phyloP scores from a whole-genome alignment of 2,888 invertebrate genomes.

The Eupithecia pulchellata region DNA sequence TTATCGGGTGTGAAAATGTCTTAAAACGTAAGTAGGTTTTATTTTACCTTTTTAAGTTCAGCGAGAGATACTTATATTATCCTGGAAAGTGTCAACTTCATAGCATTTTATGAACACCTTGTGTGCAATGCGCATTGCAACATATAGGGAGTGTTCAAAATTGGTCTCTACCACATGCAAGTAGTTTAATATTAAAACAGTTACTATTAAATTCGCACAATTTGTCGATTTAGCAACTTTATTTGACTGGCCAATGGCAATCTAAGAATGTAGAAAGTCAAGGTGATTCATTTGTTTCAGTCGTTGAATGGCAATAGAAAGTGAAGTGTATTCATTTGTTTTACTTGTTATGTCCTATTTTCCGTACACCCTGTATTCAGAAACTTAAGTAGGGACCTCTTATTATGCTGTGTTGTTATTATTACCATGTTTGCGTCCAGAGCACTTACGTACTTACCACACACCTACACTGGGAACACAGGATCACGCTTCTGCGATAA shows the following conservation, averaged over 20 bases:
- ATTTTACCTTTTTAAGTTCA: neutral
- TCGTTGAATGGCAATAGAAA: neutral
- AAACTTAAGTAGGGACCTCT: slow-evolving; percentile 13
- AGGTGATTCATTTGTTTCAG: too few species aligned
- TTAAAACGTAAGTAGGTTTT: neutral
- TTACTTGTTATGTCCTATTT: neutral
- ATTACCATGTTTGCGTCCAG: slow-evolving; percentile 43
- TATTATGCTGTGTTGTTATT: slow-evolving; percentile 45
- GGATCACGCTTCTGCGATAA: slow-evolving; percentile 27
- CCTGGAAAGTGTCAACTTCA: neutral
- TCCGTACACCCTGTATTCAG: slow-evolving; percentile 11
- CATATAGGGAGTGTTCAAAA: neutral
- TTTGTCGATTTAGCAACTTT: too few species aligned
- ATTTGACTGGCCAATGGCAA: too few species aligned
- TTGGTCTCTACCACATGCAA: neutral
- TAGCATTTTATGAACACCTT: neutral
- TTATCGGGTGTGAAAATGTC: slow-evolving; percentile 2
- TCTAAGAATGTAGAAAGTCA: too few species aligned
- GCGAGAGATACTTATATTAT: neutral
- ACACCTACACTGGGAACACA: slow-evolving; percentile 33
- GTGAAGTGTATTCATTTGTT: neutral
- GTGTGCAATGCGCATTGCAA: neutral
- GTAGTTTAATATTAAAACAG: too few species aligned
- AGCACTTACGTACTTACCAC: slow-evolving; percentile 30
- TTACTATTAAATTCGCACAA: too few species aligned